Base-by-base conservation (phyloP, 2,888 invertebrate species). In the Chrysodeixis includens region DNA sequence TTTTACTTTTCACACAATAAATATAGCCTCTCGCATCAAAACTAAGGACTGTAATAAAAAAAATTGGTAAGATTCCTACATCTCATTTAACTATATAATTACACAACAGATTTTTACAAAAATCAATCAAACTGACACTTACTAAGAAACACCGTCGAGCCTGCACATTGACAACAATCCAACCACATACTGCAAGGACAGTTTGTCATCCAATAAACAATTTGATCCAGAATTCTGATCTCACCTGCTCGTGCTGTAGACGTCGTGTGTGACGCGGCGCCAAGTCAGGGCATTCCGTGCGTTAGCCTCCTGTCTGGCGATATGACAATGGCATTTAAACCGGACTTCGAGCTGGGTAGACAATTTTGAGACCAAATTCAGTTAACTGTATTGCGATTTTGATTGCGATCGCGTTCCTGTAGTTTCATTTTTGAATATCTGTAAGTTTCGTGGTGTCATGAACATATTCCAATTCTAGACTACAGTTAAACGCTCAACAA, bases 301-400 rank as follows among this genome's bases (percentile, higher is more conserved):
- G 46, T 20, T 20, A 9, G 10, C 44, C 20, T 49, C 20, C 9
- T 20, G 18, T 10, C 46, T 49, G 20, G 10, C 20, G 18, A 20
- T 49, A 20, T 49, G 20, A 49, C 46, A 49, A 49, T 49, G 46
- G 46, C 18, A 49, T 49, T 49, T 49, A 49, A 18, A 49, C 18
- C 10, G 20, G 46, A 49, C 46, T 49, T 40, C 40, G 18, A 20
- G 2, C 10, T 18, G 0, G 46, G 10, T 18, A 20, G 46, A 16
- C 18, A 49, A 49, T 49, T 49, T 49, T 49, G 46, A 49, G 46
- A 9, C 20, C 18, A 16, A 46, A 46, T 49, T 49, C 20, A 20
- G 46, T 20, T 20, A 20, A 18, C 46, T 49, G 46, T 49, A 49
- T 49, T 20, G 18, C 10, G 20, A 20, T 49, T 20, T 18, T 20